These are phyloP conservation scores for Tenodera sinensis DNA, from an alignment of 2,888 invertebrate genomes.

Conservation along the genomic window DNA sequence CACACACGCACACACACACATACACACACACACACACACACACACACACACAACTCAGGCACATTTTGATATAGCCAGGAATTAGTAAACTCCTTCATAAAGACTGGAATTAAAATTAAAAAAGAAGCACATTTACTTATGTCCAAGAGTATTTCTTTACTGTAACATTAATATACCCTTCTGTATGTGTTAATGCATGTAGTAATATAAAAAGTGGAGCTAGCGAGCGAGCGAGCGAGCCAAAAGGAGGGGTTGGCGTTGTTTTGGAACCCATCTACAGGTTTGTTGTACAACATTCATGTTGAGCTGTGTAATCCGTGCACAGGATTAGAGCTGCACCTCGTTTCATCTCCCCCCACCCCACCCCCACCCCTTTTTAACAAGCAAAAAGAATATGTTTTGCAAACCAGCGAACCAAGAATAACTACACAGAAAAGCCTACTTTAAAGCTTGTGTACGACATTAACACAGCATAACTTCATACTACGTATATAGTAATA, in stretches of 20 bases:
- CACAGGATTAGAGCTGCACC: background rate
- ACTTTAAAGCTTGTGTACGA: background rate
- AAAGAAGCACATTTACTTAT: too few relatives aligned
- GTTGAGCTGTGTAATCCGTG: background rate
- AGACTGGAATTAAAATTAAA: too few relatives aligned
- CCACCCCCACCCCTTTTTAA: background rate
- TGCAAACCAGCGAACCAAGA: background rate
- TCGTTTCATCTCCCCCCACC: background rate
- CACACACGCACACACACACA: too few relatives aligned
- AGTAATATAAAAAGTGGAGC: too few relatives aligned
- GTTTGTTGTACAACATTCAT: background rate
- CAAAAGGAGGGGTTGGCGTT: background rate
- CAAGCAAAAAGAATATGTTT: background rate
- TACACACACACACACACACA: too few relatives aligned
- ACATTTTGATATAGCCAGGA: too few relatives aligned
- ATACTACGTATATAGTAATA: too few relatives aligned
- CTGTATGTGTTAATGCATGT: background rate
- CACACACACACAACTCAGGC: too few relatives aligned
- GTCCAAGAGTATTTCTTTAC: too few relatives aligned
- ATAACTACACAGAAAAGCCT: background rate
- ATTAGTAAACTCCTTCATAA: too few relatives aligned
- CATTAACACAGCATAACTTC: too few relatives aligned
- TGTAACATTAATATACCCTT: background rate
- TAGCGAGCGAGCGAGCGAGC: too few relatives aligned
- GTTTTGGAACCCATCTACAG: background rate